A percentile compares a stretch with the other conserved stretches of the same genome.
Conservation (phyloP, 37 sponge, comb jelly and placozoan genomes). For the Eunapius fragilis region DNA sequence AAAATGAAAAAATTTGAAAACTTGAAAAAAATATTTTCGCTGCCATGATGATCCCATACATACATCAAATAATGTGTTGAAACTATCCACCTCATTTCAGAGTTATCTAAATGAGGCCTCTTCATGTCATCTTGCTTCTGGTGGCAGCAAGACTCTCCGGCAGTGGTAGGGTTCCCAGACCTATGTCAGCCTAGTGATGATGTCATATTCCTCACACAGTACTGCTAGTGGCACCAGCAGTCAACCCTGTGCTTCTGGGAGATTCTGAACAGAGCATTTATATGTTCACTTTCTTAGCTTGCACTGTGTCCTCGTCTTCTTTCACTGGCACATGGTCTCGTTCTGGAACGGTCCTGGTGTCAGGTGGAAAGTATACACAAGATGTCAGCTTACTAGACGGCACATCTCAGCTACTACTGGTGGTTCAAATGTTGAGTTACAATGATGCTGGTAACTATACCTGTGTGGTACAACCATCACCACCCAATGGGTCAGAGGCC, state of each 20-base stretch:
- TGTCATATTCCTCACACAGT: background rate
- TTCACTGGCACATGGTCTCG: background rate
- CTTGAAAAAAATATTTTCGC: no score
- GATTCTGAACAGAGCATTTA: background rate
- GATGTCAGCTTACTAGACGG: background rate
- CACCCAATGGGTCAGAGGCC: background rate
- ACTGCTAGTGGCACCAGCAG: background rate
- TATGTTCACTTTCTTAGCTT: background rate
- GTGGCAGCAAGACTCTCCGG: background rate
- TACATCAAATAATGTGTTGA: no score
- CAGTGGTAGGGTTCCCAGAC: background rate
- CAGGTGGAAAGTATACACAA: background rate
- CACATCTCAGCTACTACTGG: background rate
- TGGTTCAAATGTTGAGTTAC: constrained; percentile 9
- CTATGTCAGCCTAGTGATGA: background rate
- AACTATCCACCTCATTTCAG: no score
- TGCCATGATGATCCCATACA: no score
- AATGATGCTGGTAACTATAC: constrained; percentile 22
- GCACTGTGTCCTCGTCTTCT: background rate
- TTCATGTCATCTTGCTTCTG: background rate
- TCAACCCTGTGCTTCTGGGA: background rate
- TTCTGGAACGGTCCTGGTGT: background rate
- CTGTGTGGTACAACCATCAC: constrained; percentile 4
- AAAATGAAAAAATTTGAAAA: no score
- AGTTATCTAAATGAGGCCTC: background rate